phyloP scores from a whole-genome alignment of 2,888 invertebrate species.

The Gortyna flavago region DNA sequence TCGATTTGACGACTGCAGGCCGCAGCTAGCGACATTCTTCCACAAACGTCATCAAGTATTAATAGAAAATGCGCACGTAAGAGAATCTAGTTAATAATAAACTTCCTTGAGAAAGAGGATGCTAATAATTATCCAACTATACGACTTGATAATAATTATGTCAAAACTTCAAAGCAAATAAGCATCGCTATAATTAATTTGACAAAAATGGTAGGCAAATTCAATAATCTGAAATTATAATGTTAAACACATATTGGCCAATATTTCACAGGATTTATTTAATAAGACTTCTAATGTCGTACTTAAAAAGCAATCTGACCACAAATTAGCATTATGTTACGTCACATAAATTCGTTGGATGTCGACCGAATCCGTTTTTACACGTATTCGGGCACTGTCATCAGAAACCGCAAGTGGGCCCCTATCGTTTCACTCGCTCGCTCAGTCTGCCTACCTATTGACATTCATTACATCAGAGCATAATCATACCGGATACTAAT shows the following conservation, averaged over 20 bases:
- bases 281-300: slow-evolving; percentile 35
- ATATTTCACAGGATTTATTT: slow-evolving; percentile 33
- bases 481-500: slow-evolving; percentile 82
- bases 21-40: slow-evolving; percentile 34
- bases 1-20: slow-evolving; percentile 33
- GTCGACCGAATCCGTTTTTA: slow-evolving; percentile 39
- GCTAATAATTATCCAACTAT: slow-evolving; percentile 3
- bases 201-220: slow-evolving; percentile 14
- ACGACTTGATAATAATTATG: background rate
- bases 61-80: slow-evolving; percentile 32
- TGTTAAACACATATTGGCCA: slow-evolving; percentile 14
- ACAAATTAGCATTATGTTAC: slow-evolving; percentile 61
- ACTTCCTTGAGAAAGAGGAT: slow-evolving; percentile 32
- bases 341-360: slow-evolving; percentile 59
- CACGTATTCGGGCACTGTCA: slow-evolving; percentile 49
- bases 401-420: slow-evolving; percentile 68
- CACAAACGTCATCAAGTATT: slow-evolving; percentile 44
- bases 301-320: slow-evolving; percentile 46
- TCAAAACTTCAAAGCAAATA: slow-evolving; percentile 15
- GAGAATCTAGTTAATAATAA: slow-evolving; percentile 32
- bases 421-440: slow-evolving; percentile 63
- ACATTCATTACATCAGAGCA: slow-evolving; percentile 80
- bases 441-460: slow-evolving; percentile 70
- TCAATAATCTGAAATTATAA: slow-evolving; percentile 24
- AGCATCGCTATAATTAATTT: slow-evolving; percentile 1